These are phyloP conservation scores for Oreochromis aureus DNA, from an alignment of 2,113 vertebrate species.

Conservation along the genomic window DNA sequence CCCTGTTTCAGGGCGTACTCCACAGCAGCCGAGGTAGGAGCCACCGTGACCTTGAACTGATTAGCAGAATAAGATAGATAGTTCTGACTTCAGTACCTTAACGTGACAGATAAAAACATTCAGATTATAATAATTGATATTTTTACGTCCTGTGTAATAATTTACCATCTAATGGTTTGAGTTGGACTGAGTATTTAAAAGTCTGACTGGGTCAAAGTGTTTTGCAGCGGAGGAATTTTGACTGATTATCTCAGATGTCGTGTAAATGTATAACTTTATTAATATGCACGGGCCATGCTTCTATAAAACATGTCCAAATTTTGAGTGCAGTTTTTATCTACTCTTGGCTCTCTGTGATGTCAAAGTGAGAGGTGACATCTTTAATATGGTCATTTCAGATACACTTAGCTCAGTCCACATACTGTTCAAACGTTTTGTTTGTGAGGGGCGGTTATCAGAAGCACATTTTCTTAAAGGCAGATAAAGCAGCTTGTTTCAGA, in stretches of 20 bases:
- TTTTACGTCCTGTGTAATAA: rapidly evolving
- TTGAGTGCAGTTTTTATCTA: not conserved
- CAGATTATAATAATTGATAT: not conserved
- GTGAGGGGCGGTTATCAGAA: not conserved
- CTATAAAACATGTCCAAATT: not conserved
- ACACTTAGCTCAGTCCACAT: not conserved
- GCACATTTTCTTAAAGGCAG: not conserved
- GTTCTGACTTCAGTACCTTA: not conserved
- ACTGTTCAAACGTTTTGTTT: not conserved
- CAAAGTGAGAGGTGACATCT: not conserved
- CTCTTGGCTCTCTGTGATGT: not conserved
- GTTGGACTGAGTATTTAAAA: not conserved
- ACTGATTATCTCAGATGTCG: not conserved
- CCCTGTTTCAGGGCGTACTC: rapidly evolving
- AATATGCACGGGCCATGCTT: rapidly evolving
- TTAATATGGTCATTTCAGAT: not conserved
- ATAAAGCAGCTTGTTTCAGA: not conserved
- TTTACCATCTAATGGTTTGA: not conserved
- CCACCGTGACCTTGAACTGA: not conserved
- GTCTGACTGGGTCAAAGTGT: not conserved
- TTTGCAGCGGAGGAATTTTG: not conserved
- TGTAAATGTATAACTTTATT: not conserved
- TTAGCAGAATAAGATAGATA: not conserved
- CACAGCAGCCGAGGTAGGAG: not conserved
- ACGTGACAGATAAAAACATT: not conserved